Evolutionary conservation across 2,888 invertebrate species (phyloP), one percentile per base, ranked within the genome.

Genomic region (Bimastos eiseni): DNA sequence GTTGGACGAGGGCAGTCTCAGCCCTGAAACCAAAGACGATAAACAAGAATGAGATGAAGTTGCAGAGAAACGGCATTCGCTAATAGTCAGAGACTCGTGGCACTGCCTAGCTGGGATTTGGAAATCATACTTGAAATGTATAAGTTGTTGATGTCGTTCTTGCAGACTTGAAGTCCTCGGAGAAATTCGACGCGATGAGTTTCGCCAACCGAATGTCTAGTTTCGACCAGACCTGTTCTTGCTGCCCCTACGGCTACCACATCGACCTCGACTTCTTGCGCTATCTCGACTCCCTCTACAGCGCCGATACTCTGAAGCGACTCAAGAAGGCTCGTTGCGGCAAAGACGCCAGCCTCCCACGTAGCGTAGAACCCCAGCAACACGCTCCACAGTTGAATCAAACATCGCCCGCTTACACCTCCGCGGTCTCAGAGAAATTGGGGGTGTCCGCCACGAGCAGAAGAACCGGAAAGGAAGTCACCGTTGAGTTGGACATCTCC

Each of bases 211-310:
- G 70, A 8, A 70, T 70, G 70, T 70, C 70, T 1, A 70, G 70
- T n/a, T 70, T 37, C 34, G 89, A 44, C 34, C 38, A 70, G 55
- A 89, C 90, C 4, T 98, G 98, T 95, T 96, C 96, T 90, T 98
- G 98, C 95, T 98, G 98, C 95, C 98, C 98, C 15, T 98, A 97
- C 96, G 98, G 98, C 90, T 98, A 97, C 95, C 98, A 98, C 95
- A 97, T 98, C 94, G 98, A 98, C 95, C 95, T 97, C 94, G 98
- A 97, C 95, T 98, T 98, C 95, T 97, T 98, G 89, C 96, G 97
- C 91, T 98, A 97, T 95, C 97, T 97, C 95, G 97, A 97, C 94
- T 96, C 97, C 33, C 89, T 41, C 41, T 24, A 37, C 37, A 34
- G n/a, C 70, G 30, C 70, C 8, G 70, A 70, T 11, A 70, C 70